Percentiles rank a stretch among this genome's conserved stretches.
phyloP scores from a whole-genome alignment of 1,140 invertebrate genomes.

The Hestina assimilis region DNA sequence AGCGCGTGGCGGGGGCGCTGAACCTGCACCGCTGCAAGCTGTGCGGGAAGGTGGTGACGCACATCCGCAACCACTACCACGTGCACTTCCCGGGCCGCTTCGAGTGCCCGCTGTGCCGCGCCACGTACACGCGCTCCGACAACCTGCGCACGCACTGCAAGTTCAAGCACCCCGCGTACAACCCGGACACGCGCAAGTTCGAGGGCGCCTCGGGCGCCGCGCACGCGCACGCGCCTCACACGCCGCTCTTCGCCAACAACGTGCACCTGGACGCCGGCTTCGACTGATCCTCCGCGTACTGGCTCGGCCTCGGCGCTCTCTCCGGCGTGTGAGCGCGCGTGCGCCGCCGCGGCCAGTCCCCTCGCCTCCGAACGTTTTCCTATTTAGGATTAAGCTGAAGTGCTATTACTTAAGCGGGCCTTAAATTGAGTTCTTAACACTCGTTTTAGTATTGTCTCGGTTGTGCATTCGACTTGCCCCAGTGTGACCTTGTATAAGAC shows the following conservation, averaged over 20 bases:
- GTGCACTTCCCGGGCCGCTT: conserved; percentile 93
- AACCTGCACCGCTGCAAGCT: conserved; percentile 94
- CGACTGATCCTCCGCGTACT: conserved; percentile 74
- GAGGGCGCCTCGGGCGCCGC: conserved; percentile 79
- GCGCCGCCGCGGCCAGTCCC: conserved; percentile 45
- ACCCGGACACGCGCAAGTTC: conserved; percentile 89
- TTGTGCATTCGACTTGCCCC: conserved; percentile 77
- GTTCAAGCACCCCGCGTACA: conserved; percentile 90
- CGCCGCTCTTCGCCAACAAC: conserved; percentile 68
- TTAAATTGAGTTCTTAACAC: conserved; percentile 50
- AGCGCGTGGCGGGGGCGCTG: conserved; percentile 91
- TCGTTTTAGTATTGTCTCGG: conserved; percentile 76
- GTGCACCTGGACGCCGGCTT: conserved; percentile 67
- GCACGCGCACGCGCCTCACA: conserved; percentile 73
- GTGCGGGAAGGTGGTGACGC: conserved; percentile 93
- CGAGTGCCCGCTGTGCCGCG: conserved; percentile 91
- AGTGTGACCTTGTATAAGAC: conserved; percentile 63
- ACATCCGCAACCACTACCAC: conserved; percentile 94
- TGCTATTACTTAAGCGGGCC: conserved; percentile 76
- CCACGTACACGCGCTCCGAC: conserved; percentile 92
- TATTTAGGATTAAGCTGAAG: conserved; percentile 75
- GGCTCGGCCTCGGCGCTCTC: conserved; percentile 65
- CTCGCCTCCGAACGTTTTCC: conserved; percentile 60
- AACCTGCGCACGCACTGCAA: conserved; percentile 93
- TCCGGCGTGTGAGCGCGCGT: conserved; percentile 57